A percentile compares a stretch with the other conserved stretches of the same genome.
Conservation (phyloP, 2,113 vertebrate species). For the Marmota monax region DNA sequence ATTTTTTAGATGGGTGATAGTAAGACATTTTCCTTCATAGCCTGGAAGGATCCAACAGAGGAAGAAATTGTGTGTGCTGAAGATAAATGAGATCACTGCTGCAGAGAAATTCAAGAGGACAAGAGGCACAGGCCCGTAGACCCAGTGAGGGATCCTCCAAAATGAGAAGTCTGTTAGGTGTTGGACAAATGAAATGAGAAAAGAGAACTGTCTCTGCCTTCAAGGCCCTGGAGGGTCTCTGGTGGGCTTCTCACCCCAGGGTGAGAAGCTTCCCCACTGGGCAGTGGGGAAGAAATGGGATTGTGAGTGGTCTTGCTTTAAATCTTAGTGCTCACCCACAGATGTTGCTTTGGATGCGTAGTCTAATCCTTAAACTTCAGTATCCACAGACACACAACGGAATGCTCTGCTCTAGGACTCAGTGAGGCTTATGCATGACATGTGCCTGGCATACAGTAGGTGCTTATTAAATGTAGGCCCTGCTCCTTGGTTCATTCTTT, state of each 20-base stretch:
- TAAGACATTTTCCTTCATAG: neutral
- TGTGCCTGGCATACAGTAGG: neutral
- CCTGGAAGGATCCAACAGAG: neutral
- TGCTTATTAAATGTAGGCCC: neutral
- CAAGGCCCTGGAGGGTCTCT: neutral
- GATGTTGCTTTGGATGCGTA: too few species aligned
- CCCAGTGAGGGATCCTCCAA: neutral
- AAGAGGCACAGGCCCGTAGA: neutral
- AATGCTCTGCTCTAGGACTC: neutral
- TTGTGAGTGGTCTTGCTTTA: neutral
- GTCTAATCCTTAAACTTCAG: too few species aligned
- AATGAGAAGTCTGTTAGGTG: neutral
- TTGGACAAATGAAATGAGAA: too few species aligned
- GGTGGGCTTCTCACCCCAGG: too few species aligned
- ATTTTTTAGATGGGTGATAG: too few species aligned
- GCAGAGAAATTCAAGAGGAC: too few species aligned
- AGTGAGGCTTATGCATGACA: accelerated
- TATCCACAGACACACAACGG: neutral
- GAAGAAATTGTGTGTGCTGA: neutral
- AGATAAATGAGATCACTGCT: neutral
- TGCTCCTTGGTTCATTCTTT: neutral
- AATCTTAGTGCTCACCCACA: neutral
- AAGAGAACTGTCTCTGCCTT: neutral
- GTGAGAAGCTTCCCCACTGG: too few species aligned
- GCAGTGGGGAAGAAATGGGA: too few species aligned